Percentiles rank a stretch among this genome's conserved stretches.
These are phyloP conservation scores for Podocnemis expansa DNA, from an alignment of 2,113 vertebrate genomes.

Conservation along the genomic window DNA sequence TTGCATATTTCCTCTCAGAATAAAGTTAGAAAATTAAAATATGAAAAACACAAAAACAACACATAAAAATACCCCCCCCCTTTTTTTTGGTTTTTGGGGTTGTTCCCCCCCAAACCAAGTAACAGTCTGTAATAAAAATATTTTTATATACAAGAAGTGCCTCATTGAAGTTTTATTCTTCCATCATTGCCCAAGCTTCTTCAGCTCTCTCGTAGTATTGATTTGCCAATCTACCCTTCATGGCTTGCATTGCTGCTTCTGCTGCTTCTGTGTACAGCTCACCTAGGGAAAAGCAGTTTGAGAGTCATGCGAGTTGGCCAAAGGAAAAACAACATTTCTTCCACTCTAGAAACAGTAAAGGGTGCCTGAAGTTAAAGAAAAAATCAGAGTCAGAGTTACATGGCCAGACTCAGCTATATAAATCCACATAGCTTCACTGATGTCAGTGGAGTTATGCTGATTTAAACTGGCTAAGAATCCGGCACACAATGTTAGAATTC, in stretches of 20 bases:
- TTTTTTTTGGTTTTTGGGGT: background rate
- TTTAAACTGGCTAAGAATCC: background rate
- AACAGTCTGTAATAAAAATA: constrained; percentile 9
- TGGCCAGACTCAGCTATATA: background rate
- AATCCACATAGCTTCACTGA: background rate
- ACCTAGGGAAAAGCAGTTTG: constrained; percentile 76
- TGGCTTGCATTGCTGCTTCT: constrained; percentile 92
- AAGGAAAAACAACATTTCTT: background rate
- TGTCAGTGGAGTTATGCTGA: background rate
- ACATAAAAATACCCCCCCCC: constrained; percentile 68
- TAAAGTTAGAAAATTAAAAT: constrained; percentile 43
- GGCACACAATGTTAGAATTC: background rate
- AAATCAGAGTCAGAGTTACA: background rate
- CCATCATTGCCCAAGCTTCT: constrained; percentile 92
- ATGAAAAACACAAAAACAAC: constrained; percentile 35
- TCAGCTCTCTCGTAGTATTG: constrained; percentile 96
- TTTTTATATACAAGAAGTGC: constrained; percentile 25
- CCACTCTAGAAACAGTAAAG: background rate
- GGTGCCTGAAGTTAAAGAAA: background rate
- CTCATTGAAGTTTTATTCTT: constrained; percentile 73
- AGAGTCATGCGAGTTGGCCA: background rate
- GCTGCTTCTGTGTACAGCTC: constrained; percentile 95
- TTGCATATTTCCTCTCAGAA: constrained; percentile 8
- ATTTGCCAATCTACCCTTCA: constrained; percentile 95
- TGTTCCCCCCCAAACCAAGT: background rate